Percentiles rank a stretch among this genome's conserved stretches.
Evolutionary conservation across 1,140 invertebrate species (phyloP).

Genomic region (Ephestia elutella): DNA sequence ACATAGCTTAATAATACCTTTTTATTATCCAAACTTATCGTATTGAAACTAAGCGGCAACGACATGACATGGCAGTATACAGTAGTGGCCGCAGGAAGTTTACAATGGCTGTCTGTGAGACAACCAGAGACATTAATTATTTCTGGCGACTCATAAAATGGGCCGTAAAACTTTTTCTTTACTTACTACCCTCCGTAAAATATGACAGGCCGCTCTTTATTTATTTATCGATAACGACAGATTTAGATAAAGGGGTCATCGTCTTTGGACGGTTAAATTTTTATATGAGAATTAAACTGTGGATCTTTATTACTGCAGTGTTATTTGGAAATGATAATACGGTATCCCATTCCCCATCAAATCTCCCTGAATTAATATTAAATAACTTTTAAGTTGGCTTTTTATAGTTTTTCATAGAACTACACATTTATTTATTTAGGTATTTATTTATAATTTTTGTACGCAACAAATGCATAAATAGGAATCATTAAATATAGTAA

Average conservation of each 20-base stretch:
- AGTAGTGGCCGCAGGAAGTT: conserved; percentile 11
- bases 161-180: background rate
- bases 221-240: conserved; percentile 3
- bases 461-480: no score
- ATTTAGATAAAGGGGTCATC: background rate
- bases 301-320: background rate
- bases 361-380: no score
- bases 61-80: background rate
- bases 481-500: no score
- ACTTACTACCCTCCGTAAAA: background rate
- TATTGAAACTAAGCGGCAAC: background rate
- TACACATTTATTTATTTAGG: no score
- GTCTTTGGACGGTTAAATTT: background rate
- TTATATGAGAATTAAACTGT: background rate
- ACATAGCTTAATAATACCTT: no score
- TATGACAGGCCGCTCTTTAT: background rate
- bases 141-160: conserved; percentile 1
- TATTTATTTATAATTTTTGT: no score
- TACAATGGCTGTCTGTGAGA: conserved; percentile 1
- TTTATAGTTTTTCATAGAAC: no score
- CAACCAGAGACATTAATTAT: conserved; percentile 2
- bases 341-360: no score
- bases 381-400: no score
- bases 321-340: no score
- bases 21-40: no score